These are phyloP conservation scores for Columba janthina DNA, from an alignment of 2,113 vertebrate genomes.

Conservation along the genomic window DNA sequence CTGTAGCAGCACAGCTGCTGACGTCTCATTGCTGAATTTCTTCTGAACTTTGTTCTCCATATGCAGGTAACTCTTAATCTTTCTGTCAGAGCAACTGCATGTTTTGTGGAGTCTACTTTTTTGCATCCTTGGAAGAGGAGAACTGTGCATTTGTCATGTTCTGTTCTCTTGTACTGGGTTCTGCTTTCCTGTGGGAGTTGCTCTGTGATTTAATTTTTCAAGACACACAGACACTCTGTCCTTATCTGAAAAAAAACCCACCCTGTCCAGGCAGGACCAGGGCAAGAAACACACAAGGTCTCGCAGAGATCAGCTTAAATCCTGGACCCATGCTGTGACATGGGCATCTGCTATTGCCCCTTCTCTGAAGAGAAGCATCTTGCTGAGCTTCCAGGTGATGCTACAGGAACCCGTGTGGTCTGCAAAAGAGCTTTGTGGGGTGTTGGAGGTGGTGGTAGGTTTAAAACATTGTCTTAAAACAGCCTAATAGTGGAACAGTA, in stretches of 20 bases:
- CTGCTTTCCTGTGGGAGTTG: not conserved
- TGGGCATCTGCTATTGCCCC: not conserved
- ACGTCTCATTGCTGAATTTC: constrained; percentile 39
- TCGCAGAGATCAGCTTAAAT: not conserved
- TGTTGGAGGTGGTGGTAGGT: fast-evolving
- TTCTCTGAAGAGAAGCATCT: not conserved
- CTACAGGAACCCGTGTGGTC: not conserved
- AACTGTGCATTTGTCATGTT: fast-evolving
- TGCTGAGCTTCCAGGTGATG: not conserved
- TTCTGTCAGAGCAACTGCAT: not conserved
- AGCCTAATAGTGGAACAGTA: not conserved
- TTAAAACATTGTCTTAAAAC: not conserved
- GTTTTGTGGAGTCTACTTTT: not conserved
- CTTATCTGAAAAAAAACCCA: not conserved
- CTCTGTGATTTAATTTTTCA: not conserved
- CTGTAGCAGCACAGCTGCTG: not conserved
- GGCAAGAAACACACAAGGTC: not conserved
- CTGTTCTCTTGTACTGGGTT: not conserved
- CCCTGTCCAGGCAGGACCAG: not conserved
- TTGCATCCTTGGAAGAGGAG: not conserved
- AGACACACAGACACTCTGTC: not conserved
- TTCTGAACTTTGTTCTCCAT: not conserved
- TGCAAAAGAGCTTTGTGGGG: not conserved
- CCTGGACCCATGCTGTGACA: not conserved
- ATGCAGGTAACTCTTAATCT: not conserved